phyloP scores from a whole-genome alignment of 2,888 invertebrate species.

The Pachydiplax longipennis region DNA sequence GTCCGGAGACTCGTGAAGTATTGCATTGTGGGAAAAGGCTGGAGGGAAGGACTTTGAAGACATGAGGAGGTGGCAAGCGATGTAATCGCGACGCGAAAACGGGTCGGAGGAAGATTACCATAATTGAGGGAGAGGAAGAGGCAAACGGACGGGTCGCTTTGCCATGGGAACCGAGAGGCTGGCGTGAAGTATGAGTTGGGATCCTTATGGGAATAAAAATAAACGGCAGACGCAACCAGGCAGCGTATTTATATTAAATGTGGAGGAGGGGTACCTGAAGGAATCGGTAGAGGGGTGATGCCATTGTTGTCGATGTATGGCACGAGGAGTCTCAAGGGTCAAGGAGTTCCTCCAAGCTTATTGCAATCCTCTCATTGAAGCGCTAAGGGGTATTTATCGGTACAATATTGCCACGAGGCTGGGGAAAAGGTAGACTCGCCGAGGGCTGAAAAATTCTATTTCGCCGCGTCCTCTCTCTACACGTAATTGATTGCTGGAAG shows the following conservation, averaged over 20 bases:
- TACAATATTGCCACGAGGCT: background rate
- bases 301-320: background rate
- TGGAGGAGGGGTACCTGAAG: background rate
- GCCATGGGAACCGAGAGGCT: background rate
- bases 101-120: conserved; percentile 16
- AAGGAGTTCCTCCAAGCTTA: background rate
- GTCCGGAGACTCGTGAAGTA: background rate
- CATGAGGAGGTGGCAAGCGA: conserved; percentile 29
- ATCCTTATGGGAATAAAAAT: background rate
- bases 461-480: background rate
- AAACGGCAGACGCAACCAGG: background rate
- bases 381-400: background rate
- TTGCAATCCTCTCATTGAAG: background rate
- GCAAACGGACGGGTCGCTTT: background rate
- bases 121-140: background rate
- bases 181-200: background rate
- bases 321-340: background rate
- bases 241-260: background rate
- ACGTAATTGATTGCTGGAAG: background rate
- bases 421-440: background rate
- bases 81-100: conserved; percentile 20
- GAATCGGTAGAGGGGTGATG: background rate
- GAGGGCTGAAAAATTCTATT: background rate
- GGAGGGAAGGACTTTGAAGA: background rate
- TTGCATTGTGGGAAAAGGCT: background rate